Base-by-base conservation (phyloP, 2,888 invertebrate species). In the Mesoligia furuncula region DNA sequence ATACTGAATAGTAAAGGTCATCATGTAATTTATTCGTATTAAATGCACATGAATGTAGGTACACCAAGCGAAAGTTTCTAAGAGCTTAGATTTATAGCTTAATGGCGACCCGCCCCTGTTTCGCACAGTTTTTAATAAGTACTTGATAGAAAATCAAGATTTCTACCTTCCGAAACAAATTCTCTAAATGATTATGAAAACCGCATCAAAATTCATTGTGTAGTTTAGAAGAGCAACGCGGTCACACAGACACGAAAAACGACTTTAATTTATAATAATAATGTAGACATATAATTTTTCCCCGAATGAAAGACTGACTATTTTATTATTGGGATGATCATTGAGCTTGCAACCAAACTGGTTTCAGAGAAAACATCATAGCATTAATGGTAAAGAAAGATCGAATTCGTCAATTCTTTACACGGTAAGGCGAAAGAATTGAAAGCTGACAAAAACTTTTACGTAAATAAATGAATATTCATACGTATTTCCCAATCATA, bases 401-500 rank as follows among this genome's bases (percentile, higher is more conserved):
- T 11, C 31, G 27, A 11, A 27, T 27, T 36, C 15, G 15, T 61
- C n/a, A 5, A 20, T 31, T 17, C 27, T 39, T 72, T 73, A 0
- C n/a, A 54, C 9, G 8, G 1, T 54, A 45, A 17, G 17, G 5
- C 36, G n/a, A 59, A 59, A 17, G 13, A 64, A 45, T 59, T 61
- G 8, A 64, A 73, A 64, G 7, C 73, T 48, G 1, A 15, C 36
- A n/a, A 36, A 67, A 68, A 59, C 48, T 74, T 69, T n/a, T 51
- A 31, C 13, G 31, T 9, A 65, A 54, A 64, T 20, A 31, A 15
- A 31, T 15, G 42, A 59, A 36, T 36, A 80, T 68, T 68, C 64
- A 67, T 24, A 62, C 6, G 27, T 24, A 67, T 42, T 48, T 11
- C 24, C 42, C 48, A 71, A 59, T 71, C 45, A 64, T 66, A 69